Percentiles rank a stretch among this genome's conserved stretches.
These are phyloP conservation scores for Polylopha cassiicola DNA, from an alignment of 2,888 invertebrate genomes.

Conservation along the genomic window DNA sequence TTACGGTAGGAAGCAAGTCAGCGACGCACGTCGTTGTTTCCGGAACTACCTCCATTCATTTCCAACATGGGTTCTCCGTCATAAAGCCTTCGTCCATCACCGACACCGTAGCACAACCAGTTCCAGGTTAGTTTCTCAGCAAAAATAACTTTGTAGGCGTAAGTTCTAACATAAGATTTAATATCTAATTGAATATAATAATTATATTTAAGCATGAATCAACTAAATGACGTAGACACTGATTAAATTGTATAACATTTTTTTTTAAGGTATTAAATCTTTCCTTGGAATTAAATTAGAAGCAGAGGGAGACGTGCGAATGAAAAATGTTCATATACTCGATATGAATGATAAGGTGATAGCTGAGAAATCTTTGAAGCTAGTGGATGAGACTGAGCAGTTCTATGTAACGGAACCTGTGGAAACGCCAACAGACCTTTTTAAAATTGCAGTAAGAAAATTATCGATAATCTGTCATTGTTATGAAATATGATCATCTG, in stretches of 20 bases:
- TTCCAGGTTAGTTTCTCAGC: slow-evolving; percentile 43
- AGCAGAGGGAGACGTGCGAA: background rate
- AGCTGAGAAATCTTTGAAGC: background rate
- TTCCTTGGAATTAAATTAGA: background rate
- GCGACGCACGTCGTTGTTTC: slow-evolving; percentile 31
- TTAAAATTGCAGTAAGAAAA: background rate
- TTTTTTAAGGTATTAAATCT: background rate
- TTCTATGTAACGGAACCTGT: background rate
- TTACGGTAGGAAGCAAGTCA: slow-evolving; percentile 31
- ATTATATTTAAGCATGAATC: too few species aligned
- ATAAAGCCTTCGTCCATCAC: slow-evolving; percentile 33
- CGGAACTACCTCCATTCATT: slow-evolving; percentile 35
- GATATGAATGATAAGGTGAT: background rate
- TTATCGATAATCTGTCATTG: too few species aligned
- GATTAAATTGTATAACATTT: too few species aligned
- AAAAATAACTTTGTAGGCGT: too few species aligned
- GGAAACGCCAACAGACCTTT: background rate
- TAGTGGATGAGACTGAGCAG: background rate
- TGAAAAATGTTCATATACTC: background rate
- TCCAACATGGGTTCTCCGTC: slow-evolving; percentile 43
- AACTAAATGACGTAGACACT: too few species aligned
- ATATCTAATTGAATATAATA: too few species aligned
- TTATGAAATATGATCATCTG: too few species aligned
- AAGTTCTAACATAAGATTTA: too few species aligned
- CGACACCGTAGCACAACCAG: slow-evolving; percentile 40